A percentile compares a stretch with the other conserved stretches of the same genome.
These are phyloP conservation scores for Pissodes strobi DNA, from an alignment of 1,140 invertebrate species.

Conservation along the genomic window DNA sequence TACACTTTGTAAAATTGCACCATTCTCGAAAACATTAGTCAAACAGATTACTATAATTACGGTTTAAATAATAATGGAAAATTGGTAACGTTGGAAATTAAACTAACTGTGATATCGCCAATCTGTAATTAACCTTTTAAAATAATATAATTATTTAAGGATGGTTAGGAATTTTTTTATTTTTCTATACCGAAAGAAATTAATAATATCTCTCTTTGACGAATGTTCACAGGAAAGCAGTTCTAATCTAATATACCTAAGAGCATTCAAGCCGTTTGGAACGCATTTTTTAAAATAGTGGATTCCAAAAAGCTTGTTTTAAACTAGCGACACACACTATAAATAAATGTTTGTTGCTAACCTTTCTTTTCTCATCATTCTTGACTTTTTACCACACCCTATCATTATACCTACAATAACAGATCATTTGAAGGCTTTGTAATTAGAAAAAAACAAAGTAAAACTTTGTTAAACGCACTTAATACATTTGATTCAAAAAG, in stretches of 20 bases:
- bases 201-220: too few relatives aligned
- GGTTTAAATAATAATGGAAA: too few relatives aligned
- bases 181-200: too few relatives aligned
- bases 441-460: neutral
- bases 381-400: neutral
- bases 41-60: too few relatives aligned
- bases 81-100: too few relatives aligned
- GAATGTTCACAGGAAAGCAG: constrained; percentile 2
- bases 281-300: neutral
- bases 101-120: too few relatives aligned
- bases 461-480: too few relatives aligned
- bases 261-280: neutral
- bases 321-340: constrained; percentile 25
- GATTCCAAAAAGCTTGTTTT: neutral
- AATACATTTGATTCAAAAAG: too few relatives aligned
- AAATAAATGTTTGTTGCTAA: constrained; percentile 41
- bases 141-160: too few relatives aligned
- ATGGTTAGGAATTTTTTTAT: neutral
- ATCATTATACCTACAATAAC: neutral
- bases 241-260: constrained; percentile 7
- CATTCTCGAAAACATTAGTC: neutral
- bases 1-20: neutral
- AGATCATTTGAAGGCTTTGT: constrained; percentile 1
- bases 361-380: constrained; percentile 35
- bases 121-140: too few relatives aligned